Evolutionary conservation across 1,140 invertebrate genomes (phyloP), one percentile per base, ranked within the genome.

Genomic region (Marisa cornuarietis): DNA sequence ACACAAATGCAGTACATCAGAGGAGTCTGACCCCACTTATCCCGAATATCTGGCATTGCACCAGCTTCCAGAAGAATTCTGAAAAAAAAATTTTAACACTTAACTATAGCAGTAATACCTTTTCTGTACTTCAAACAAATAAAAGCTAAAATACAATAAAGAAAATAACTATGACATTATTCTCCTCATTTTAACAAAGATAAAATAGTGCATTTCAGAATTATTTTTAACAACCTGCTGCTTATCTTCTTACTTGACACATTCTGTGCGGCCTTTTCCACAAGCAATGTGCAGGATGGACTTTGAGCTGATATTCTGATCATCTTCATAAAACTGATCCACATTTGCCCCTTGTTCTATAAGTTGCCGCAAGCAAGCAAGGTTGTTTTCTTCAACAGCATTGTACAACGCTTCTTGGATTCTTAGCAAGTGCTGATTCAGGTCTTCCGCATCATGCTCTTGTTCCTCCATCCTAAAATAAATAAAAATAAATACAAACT

Each of bases 261-360:
- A 85, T 51, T 85, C 85, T 13, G 78, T 68, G 51, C 82, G 78
- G 11, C 84, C 86, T 54, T 85, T 86, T 66, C 83, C 86, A 82
- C 86, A 87, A 63, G 83, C 84, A 61, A 87, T 81, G 65, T 87
- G 86, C 5, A 87, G 79, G 24, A 87, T 81, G 7, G 85, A 86
- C 75, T 86, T 86, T 9, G 85, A 80, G 68, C 83, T 84, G 76
- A 87, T 85, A 62, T 85, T 82, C 26, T 80, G 82, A 14, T 76
- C 66, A 49, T 88, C 85, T 26, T 85, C 82, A 61, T 83, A 88
- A 24, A 84, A 83, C 26, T 78, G 78, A 72, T 88, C 82, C 2
- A 84, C 81, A 73, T 86, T 78, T 26, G 76, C 83, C 16, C 87
- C 87, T 0, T 78, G 26, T 14, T 83, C 74, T 11, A 88, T 31